Evolutionary conservation across 2,797 vertebrate genomes (phyloP).

Genomic region (Sphenodon punctatus): DNA sequence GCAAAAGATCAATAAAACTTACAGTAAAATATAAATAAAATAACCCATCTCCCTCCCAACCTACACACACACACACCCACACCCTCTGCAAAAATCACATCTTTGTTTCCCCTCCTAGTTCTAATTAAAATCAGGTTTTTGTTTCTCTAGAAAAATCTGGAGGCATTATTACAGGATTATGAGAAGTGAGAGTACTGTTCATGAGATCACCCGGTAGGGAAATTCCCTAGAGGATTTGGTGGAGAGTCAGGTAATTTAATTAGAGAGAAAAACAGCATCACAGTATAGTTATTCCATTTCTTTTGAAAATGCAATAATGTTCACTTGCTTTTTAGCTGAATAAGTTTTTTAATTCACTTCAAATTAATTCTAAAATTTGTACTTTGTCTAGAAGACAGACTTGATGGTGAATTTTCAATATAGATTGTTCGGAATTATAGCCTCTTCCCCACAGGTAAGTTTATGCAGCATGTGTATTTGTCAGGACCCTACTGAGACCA

Average conservation of each 20-base stretch:
- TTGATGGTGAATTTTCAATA: too few relatives aligned
- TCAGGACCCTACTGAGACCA: too few relatives aligned
- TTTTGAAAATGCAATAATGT: neutral
- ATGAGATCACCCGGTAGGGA: constrained; percentile 34
- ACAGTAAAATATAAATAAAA: too few relatives aligned
- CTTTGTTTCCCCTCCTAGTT: neutral
- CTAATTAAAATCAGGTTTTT: constrained; percentile 11
- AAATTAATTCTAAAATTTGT: neutral
- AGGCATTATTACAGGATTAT: constrained; percentile 7
- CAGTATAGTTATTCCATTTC: constrained; percentile 11
- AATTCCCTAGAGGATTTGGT: constrained; percentile 24
- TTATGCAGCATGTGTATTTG: too few relatives aligned
- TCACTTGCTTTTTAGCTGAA: constrained; percentile 28
- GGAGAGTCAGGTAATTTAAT: constrained; percentile 44
- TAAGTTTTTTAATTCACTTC: constrained; percentile 9
- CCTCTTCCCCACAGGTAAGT: too few relatives aligned
- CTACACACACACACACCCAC: too few relatives aligned
- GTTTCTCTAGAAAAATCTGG: constrained; percentile 23
- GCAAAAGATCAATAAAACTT: too few relatives aligned
- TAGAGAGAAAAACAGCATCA: constrained; percentile 19
- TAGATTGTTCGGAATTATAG: too few relatives aligned
- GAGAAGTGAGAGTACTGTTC: constrained; percentile 1
- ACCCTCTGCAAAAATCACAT: too few relatives aligned
- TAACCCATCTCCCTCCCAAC: too few relatives aligned
- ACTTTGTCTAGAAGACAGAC: too few relatives aligned